Conservation (phyloP, 2,113 vertebrate species). For the Cervus canadensis region DNA sequence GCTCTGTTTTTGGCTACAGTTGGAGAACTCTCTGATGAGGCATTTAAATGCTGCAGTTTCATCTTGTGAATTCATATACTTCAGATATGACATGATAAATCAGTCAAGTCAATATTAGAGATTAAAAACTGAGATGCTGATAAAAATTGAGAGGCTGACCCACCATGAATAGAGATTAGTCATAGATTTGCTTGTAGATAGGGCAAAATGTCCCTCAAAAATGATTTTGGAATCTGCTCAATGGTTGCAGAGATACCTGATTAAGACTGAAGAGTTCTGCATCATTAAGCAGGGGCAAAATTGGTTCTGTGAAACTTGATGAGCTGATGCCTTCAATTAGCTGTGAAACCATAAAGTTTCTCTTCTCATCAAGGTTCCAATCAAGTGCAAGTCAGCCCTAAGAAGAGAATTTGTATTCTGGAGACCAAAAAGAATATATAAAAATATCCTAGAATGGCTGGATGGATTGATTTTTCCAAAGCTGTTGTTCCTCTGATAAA, state of each 20-base stretch:
- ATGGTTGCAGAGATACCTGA: background rate
- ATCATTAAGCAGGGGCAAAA: background rate
- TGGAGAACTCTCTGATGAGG: background rate
- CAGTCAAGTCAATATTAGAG: background rate
- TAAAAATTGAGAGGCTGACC: background rate
- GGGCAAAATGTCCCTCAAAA: background rate
- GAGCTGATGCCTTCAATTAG: slow-evolving; percentile 5
- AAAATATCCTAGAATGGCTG: background rate
- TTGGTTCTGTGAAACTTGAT: background rate
- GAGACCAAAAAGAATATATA: background rate
- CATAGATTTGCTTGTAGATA: background rate
- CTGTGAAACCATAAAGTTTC: background rate
- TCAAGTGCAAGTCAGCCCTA: background rate
- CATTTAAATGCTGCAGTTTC: background rate
- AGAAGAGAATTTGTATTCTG: background rate
- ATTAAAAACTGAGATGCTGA: background rate
- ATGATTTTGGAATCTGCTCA: background rate
- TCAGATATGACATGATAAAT: background rate
- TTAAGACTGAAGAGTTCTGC: background rate
- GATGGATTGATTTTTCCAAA: background rate
- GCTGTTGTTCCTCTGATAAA: background rate
- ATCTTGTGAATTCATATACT: background rate
- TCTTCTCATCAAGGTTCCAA: background rate
- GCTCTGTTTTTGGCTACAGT: background rate
- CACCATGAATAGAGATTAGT: background rate